phyloP scores from a whole-genome alignment of 2,113 vertebrate species.

The Antennarius striatus region DNA sequence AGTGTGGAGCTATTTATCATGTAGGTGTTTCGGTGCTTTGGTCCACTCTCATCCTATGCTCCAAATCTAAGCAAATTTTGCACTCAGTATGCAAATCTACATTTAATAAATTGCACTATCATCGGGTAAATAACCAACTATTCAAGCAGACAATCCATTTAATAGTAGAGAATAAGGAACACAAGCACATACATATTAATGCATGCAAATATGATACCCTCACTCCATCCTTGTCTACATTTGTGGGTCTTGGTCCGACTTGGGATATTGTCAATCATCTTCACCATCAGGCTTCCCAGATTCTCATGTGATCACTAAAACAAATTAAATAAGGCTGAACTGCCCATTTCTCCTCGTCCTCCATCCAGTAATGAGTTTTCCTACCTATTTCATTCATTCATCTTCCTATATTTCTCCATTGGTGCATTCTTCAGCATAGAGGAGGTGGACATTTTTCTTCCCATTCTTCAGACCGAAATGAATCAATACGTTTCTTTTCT shows the following conservation, averaged over 20 bases:
- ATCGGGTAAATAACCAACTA: slow-evolving; percentile 58
- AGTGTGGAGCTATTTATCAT: slow-evolving; percentile 23
- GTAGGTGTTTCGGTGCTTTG: slow-evolving; percentile 21
- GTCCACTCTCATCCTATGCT: neutral
- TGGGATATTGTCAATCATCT: slow-evolving; percentile 64
- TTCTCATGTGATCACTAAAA: slow-evolving; percentile 44
- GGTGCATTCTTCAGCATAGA: slow-evolving; percentile 18
- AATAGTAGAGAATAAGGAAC: slow-evolving; percentile 62
- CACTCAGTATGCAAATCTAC: slow-evolving; percentile 50
- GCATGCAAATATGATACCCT: slow-evolving; percentile 60
- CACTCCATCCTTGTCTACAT: slow-evolving; percentile 61
- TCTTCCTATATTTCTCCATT: slow-evolving; percentile 33
- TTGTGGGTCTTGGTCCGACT: slow-evolving; percentile 42
- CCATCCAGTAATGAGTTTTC: slow-evolving; percentile 30
- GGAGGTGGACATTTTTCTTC: slow-evolving; percentile 47
- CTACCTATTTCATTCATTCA: slow-evolving; percentile 37
- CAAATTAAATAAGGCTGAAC: slow-evolving; percentile 49
- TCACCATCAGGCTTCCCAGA: slow-evolving; percentile 33
- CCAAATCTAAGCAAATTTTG: slow-evolving; percentile 17
- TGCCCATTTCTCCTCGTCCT: slow-evolving; percentile 31
- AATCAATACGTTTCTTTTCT: slow-evolving; percentile 72
- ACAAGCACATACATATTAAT: slow-evolving; percentile 74
- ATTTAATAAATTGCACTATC: slow-evolving; percentile 62
- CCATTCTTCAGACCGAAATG: slow-evolving; percentile 44
- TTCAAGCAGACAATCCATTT: slow-evolving; percentile 64